phyloP scores from a whole-genome alignment of 2,888 invertebrate species.

The Hipparchia semele region DNA sequence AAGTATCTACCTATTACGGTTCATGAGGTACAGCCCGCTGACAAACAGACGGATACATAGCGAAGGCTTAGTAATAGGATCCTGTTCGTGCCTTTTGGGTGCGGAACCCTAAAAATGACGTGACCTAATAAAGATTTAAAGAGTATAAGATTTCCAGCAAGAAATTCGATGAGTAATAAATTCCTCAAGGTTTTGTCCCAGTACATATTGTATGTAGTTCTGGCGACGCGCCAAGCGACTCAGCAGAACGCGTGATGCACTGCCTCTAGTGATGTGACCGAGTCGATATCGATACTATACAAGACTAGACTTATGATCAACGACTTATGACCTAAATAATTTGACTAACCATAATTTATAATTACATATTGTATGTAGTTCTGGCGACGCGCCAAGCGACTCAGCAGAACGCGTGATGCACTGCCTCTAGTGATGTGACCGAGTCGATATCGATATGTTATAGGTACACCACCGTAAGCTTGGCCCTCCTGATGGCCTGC shows the following conservation, averaged over 20 bases:
- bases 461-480: too few relatives aligned
- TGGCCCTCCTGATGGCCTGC: too few relatives aligned
- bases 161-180: constrained; percentile 39
- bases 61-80: too few relatives aligned
- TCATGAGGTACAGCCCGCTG: too few relatives aligned
- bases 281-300: constrained; percentile 40
- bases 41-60: too few relatives aligned
- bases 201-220: constrained; percentile 38
- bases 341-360: too few relatives aligned
- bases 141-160: constrained; percentile 13
- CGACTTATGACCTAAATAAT: too few relatives aligned
- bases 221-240: constrained; percentile 46
- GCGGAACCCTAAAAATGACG: background rate
- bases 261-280: constrained; percentile 46
- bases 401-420: constrained; percentile 45
- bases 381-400: constrained; percentile 45
- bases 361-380: constrained; percentile 36
- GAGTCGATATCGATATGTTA: constrained; percentile 40
- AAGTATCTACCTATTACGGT: too few relatives aligned
- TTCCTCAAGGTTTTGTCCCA: constrained; percentile 36
- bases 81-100: too few relatives aligned
- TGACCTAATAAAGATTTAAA: constrained; percentile 22
- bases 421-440: constrained; percentile 46
- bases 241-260: constrained; percentile 44
- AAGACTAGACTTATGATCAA: background rate